Evolutionary conservation across 2,888 invertebrate species (phyloP).

Genomic region (Platycheirus rosarum): DNA sequence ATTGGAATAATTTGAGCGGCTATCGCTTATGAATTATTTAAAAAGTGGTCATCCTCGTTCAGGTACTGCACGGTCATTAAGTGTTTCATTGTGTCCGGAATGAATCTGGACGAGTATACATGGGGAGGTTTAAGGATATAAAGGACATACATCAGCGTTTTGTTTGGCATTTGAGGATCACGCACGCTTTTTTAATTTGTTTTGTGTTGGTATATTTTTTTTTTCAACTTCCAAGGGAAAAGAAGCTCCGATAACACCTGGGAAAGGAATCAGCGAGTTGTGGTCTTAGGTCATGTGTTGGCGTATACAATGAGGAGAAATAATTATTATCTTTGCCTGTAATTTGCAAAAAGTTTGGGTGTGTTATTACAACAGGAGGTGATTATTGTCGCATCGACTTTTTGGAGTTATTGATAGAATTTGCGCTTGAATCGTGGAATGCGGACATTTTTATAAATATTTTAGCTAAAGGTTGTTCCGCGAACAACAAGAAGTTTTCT

Average conservation of each 20-base stretch:
- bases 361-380: constrained; percentile 29
- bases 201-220: not conserved
- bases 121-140: constrained; percentile 7
- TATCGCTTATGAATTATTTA: constrained; percentile 64
- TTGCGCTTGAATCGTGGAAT: constrained; percentile 20
- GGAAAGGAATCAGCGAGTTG: constrained; percentile 45
- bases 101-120: constrained; percentile 8
- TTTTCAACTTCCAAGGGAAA: constrained; percentile 40
- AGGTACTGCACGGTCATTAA: constrained; percentile 60
- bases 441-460: not conserved
- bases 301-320: constrained; percentile 50
- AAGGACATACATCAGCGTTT: constrained; percentile 54
- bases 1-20: constrained; percentile 61
- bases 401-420: constrained; percentile 4
- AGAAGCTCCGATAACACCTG: constrained; percentile 50
- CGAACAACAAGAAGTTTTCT: too few relatives aligned
- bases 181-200: constrained; percentile 60
- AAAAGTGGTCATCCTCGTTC: constrained; percentile 71
- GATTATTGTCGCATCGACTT: constrained; percentile 35
- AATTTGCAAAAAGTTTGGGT: constrained; percentile 43
- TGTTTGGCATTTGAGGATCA: constrained; percentile 74
- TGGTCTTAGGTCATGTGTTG: constrained; percentile 72
- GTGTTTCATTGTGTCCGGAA: constrained; percentile 33
- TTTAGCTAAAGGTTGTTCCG: not conserved
- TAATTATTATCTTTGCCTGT: constrained; percentile 51